Conservation (phyloP, 2,888 invertebrate species). For the Plebejus anna region DNA sequence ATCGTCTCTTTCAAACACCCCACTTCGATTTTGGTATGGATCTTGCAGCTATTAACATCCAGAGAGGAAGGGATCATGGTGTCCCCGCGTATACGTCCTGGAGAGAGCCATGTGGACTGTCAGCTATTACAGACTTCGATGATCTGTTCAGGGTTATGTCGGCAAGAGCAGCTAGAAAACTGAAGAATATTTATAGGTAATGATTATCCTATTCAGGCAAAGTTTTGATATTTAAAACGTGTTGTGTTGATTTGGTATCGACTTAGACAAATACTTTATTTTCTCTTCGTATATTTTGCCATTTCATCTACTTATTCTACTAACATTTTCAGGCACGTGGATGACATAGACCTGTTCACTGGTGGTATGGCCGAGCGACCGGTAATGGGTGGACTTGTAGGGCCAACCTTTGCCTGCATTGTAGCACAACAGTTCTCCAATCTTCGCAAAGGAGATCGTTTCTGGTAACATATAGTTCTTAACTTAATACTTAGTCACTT, state of each 20-base stretch:
- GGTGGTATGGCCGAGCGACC: slow-evolving; percentile 91
- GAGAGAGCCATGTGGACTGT: slow-evolving; percentile 88
- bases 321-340: slow-evolving; percentile 76
- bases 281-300: background rate
- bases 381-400: slow-evolving; percentile 88
- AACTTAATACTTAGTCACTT: background rate
- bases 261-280: background rate
- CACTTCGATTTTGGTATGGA: slow-evolving; percentile 89
- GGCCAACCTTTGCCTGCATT: slow-evolving; percentile 93
- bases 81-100: slow-evolving; percentile 88
- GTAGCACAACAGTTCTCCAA: slow-evolving; percentile 92
- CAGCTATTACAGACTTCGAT: slow-evolving; percentile 82
- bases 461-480: slow-evolving; percentile 75
- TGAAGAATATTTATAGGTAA: slow-evolving; percentile 80
- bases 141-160: slow-evolving; percentile 86
- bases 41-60: slow-evolving; percentile 92
- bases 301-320: slow-evolving; percentile 34
- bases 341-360: slow-evolving; percentile 91
- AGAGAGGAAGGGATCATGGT: slow-evolving; percentile 92
- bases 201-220: slow-evolving; percentile 1
- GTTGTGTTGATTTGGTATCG: background rate
- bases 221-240: background rate
- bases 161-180: slow-evolving; percentile 80
- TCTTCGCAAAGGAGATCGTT: slow-evolving; percentile 87
- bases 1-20: slow-evolving; percentile 88